phyloP scores from a whole-genome alignment of 2,113 vertebrate genomes.

The Otocyon megalotis region DNA sequence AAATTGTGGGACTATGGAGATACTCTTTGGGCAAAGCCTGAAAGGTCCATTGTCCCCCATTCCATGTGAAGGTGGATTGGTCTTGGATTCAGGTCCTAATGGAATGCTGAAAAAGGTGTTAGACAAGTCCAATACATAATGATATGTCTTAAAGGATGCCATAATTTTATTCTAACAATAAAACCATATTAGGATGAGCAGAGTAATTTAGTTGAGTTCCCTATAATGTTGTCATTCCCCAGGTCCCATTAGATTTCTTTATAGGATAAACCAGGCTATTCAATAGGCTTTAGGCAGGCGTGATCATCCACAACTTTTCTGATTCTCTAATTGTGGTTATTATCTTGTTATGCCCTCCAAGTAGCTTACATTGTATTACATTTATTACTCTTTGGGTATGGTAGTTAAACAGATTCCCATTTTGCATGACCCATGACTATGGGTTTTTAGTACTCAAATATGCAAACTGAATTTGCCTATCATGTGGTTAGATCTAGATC shows the following conservation, averaged over 20 bases:
- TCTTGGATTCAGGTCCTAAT: background rate
- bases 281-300: background rate
- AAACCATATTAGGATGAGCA: background rate
- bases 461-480: background rate
- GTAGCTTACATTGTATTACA: background rate
- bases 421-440: background rate
- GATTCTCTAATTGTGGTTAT: background rate
- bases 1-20: background rate
- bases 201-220: background rate
- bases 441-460: background rate
- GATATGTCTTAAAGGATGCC: background rate
- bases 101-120: background rate
- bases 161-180: background rate
- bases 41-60: background rate
- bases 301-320: background rate
- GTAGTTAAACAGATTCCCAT: background rate
- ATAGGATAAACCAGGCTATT: background rate
- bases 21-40: background rate
- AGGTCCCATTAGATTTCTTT: background rate
- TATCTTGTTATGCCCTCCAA: background rate
- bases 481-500: background rate
- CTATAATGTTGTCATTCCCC: background rate
- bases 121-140: background rate
- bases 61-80: background rate
- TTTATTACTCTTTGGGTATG: background rate